phyloP scores from a whole-genome alignment of 2,797 vertebrate species.

The Cottoperca gobio region DNA sequence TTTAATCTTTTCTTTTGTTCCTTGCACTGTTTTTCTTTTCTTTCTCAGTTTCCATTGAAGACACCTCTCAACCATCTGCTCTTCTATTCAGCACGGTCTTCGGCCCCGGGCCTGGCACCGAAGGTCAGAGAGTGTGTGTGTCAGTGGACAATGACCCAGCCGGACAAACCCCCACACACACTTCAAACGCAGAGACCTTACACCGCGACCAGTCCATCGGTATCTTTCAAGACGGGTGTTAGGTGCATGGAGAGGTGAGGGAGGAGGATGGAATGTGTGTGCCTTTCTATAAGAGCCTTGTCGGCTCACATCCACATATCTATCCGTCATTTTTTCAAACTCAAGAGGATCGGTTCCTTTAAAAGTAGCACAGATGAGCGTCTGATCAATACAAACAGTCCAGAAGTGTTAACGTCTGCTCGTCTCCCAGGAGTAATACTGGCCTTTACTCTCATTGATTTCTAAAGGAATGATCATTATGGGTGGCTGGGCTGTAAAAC shows the following conservation, averaged over 20 bases:
- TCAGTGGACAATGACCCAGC: slow-evolving; percentile 62
- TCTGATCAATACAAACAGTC: slow-evolving; percentile 60
- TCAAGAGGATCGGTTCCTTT: slow-evolving; percentile 34
- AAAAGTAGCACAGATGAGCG: slow-evolving; percentile 52
- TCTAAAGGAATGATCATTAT: slow-evolving; percentile 42
- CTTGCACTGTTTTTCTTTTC: slow-evolving; percentile 54
- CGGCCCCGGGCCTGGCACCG: slow-evolving; percentile 59
- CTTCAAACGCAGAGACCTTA: slow-evolving; percentile 79
- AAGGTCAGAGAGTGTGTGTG: slow-evolving; percentile 63
- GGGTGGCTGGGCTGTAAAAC: slow-evolving; percentile 52
- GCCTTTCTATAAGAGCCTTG: slow-evolving; percentile 4
- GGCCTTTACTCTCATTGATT: slow-evolving; percentile 58
- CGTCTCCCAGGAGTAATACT: slow-evolving; percentile 36
- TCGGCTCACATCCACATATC: slow-evolving; percentile 31
- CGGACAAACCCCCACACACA: slow-evolving; percentile 60
- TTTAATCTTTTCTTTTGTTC: slow-evolving; percentile 50
- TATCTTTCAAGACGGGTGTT: slow-evolving; percentile 70
- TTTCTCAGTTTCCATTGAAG: slow-evolving; percentile 74
- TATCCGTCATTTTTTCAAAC: slow-evolving; percentile 28
- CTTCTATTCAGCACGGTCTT: slow-evolving; percentile 70
- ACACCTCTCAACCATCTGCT: slow-evolving; percentile 81
- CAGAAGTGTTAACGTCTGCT: slow-evolving; percentile 53
- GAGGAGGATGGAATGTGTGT: slow-evolving; percentile 40
- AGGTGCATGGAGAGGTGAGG: slow-evolving; percentile 57
- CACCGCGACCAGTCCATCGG: slow-evolving; percentile 57